Evolutionary conservation across 2,113 vertebrate genomes (phyloP).

Genomic region (Sinocyclocheilus anshuiensis): DNA sequence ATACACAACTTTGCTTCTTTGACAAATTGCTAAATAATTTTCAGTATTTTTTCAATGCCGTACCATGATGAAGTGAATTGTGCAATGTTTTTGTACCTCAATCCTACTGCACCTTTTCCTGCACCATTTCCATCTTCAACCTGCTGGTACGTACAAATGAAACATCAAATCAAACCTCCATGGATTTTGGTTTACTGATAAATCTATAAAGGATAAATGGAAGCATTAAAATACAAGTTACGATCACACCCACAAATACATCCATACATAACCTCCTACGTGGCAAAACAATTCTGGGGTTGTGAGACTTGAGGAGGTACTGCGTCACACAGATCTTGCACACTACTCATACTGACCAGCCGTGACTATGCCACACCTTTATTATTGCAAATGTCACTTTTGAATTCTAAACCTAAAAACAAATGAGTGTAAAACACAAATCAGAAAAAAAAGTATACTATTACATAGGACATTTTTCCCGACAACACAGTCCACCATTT

Average conservation of each 20-base stretch:
- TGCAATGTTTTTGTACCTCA: background rate
- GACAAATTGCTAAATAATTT: background rate
- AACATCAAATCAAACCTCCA: background rate
- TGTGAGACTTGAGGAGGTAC: background rate
- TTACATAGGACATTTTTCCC: constrained; percentile 12
- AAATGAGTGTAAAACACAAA: constrained; percentile 8
- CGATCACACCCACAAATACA: background rate
- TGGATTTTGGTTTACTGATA: background rate
- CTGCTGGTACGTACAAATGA: background rate
- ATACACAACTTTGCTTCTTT: background rate
- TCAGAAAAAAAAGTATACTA: background rate
- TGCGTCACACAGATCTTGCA: background rate
- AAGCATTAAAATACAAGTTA: constrained; percentile 13
- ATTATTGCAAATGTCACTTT: constrained; percentile 42
- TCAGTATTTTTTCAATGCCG: background rate
- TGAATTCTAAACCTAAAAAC: constrained; percentile 30
- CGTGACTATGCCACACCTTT: constrained; percentile 11
- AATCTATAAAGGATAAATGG: constrained; percentile 2
- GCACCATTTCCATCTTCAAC: background rate
- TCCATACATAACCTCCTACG: background rate
- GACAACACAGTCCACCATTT: constrained; percentile 59
- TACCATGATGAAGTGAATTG: background rate
- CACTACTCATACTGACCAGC: background rate
- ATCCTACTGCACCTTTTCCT: background rate
- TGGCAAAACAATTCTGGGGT: background rate